Evolutionary conservation across 1,140 invertebrate species (phyloP).

Genomic region (Drosophila bocki): DNA sequence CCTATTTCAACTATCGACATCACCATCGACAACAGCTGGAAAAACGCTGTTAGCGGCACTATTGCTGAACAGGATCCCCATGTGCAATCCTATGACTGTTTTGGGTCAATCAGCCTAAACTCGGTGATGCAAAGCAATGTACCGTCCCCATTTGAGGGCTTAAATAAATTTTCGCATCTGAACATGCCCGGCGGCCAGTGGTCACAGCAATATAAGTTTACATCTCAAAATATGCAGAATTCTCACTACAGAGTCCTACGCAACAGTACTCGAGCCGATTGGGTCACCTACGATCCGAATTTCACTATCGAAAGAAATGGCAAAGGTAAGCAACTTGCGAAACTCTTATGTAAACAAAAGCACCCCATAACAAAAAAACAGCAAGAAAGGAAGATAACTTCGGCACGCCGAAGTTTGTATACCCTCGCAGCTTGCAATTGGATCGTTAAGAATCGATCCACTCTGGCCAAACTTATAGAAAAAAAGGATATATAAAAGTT

Average conservation of each 20-base stretch:
- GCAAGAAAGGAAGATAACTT: no score
- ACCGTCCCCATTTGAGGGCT: constrained; percentile 88
- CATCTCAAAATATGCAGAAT: constrained; percentile 88
- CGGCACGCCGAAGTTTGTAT: no score
- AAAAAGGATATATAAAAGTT: no score
- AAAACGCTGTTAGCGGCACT: neutral
- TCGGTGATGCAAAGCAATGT: constrained; percentile 91
- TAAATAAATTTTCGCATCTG: constrained; percentile 87
- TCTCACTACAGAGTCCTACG: constrained; percentile 87
- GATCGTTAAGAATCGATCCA: no score
- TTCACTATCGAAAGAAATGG: constrained; percentile 19
- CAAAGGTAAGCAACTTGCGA: constrained; percentile 50
- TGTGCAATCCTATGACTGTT: constrained; percentile 89
- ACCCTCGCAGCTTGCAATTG: no score
- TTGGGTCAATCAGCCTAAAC: constrained; percentile 88
- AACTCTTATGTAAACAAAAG: neutral
- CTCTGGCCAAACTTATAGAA: no score
- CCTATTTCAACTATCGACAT: constrained; percentile 70
- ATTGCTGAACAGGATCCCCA: constrained; percentile 85
- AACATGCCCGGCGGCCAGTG: constrained; percentile 91
- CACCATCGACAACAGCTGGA: constrained; percentile 59
- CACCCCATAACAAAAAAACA: no score
- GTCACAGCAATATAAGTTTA: constrained; percentile 89
- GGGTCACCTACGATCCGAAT: constrained; percentile 70
- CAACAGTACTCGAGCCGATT: constrained; percentile 60